These are phyloP conservation scores for Drosophila ercepeae DNA, from an alignment of 1,140 invertebrate species.

Conservation along the genomic window DNA sequence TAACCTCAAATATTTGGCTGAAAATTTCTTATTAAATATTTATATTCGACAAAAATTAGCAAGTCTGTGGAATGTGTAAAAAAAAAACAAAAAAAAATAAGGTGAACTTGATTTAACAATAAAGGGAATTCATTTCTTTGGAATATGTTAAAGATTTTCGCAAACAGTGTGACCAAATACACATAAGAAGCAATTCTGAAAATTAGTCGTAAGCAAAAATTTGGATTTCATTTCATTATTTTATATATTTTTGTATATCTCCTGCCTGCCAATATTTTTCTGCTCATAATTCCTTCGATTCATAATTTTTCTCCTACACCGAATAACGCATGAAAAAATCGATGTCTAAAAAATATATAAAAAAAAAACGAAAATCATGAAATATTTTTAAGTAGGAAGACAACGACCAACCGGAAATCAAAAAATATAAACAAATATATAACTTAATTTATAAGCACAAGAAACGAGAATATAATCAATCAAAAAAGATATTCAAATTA, in stretches of 20 bases:
- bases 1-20: too few species aligned
- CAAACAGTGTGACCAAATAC: neutral
- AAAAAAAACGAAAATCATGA: slow-evolving; percentile 22
- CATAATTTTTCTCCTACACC: neutral
- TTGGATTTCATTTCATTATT: slow-evolving; percentile 1
- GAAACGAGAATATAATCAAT: slow-evolving; percentile 16
- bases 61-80: slow-evolving; percentile 9
- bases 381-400: slow-evolving; percentile 54
- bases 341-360: slow-evolving; percentile 40
- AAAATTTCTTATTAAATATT: slow-evolving; percentile 32
- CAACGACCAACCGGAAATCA: slow-evolving; percentile 3
- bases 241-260: neutral
- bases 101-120: neutral
- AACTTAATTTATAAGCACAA: slow-evolving; percentile 55
- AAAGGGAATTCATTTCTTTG: neutral
- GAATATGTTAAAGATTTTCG: neutral
- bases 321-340: slow-evolving; percentile 64
- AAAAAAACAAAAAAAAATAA: slow-evolving; percentile 13
- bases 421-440: slow-evolving; percentile 40
- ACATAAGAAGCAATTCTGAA: neutral
- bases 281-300: neutral
- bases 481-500: slow-evolving; percentile 20
- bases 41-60: slow-evolving; percentile 42
- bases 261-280: slow-evolving; percentile 10
- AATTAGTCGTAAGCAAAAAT: neutral